A percentile compares a stretch with the other conserved stretches of the same genome.
These are phyloP conservation scores for Centropristis striata DNA, from an alignment of 2,113 vertebrate species.

Conservation along the genomic window DNA sequence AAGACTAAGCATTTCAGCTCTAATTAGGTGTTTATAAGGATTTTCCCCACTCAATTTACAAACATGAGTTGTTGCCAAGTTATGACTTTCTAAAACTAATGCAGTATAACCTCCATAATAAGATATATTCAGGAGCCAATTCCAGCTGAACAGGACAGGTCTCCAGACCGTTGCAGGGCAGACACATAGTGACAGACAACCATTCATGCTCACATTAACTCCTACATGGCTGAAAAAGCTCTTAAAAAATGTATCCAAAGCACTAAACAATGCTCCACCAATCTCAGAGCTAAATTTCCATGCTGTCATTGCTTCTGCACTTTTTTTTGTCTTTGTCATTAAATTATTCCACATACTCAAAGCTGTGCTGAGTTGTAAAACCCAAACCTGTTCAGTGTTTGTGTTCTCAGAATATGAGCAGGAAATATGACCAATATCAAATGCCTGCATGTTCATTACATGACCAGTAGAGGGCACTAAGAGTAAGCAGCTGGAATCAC, in stretches of 20 bases:
- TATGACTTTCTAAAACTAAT: not conserved
- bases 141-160: no score
- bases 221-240: not conserved
- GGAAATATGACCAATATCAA: not conserved
- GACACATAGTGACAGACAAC: no score
- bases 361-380: not conserved
- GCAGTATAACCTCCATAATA: not conserved
- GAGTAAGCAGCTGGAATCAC: constrained; percentile 25
- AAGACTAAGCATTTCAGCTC: no score
- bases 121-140: no score
- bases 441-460: not conserved
- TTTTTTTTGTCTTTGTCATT: not conserved
- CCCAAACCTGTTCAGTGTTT: not conserved
- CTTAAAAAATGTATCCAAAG: not conserved
- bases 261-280: not conserved
- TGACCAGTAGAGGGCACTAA: constrained; percentile 72
- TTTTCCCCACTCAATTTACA: no score
- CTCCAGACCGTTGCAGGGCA: not conserved
- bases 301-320: not conserved
- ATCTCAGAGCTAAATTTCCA: constrained; percentile 2
- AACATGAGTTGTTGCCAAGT: no score
- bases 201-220: no score
- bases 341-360: not conserved
- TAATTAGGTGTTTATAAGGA: no score
- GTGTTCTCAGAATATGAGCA: not conserved